These are phyloP conservation scores for Acanthisitta chloris DNA, from an alignment of 2,113 vertebrate genomes.

Conservation along the genomic window DNA sequence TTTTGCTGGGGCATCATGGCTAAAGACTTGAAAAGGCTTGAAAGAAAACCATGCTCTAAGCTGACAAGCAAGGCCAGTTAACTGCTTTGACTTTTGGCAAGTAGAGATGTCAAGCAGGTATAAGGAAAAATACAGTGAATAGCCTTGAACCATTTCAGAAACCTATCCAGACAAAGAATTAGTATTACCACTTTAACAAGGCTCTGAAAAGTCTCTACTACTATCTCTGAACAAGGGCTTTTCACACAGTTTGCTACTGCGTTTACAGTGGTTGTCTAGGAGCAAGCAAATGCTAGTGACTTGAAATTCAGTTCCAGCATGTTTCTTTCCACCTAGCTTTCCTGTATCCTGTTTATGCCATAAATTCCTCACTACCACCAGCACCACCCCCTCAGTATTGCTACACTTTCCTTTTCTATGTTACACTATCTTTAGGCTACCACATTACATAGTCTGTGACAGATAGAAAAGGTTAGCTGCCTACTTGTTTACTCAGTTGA, in stretches of 20 bases:
- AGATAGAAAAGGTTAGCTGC: not conserved
- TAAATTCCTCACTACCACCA: not conserved
- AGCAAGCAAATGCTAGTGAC: not conserved
- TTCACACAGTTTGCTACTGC: not conserved
- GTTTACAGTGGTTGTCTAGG: not conserved
- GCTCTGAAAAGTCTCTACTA: not conserved
- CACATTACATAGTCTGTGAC: not conserved
- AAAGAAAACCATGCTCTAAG: not conserved
- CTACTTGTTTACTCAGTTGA: not conserved
- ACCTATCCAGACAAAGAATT: not conserved
- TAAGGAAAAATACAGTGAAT: not conserved
- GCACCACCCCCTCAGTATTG: not conserved
- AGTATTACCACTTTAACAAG: not conserved
- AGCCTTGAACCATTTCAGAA: not conserved
- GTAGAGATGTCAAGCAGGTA: not conserved
- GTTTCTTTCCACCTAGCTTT: not conserved
- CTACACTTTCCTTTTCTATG: not conserved
- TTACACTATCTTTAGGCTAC: not conserved
- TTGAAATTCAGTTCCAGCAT: not conserved
- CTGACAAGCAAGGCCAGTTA: not conserved
- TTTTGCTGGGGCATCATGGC: not conserved
- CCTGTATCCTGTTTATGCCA: not conserved
- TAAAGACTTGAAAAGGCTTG: not conserved
- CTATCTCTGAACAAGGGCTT: not conserved
- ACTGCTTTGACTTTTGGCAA: not conserved